A percentile compares a stretch with the other conserved stretches of the same genome.
phyloP scores from a whole-genome alignment of 2,888 invertebrate genomes.

The Orthosia gracilis region DNA sequence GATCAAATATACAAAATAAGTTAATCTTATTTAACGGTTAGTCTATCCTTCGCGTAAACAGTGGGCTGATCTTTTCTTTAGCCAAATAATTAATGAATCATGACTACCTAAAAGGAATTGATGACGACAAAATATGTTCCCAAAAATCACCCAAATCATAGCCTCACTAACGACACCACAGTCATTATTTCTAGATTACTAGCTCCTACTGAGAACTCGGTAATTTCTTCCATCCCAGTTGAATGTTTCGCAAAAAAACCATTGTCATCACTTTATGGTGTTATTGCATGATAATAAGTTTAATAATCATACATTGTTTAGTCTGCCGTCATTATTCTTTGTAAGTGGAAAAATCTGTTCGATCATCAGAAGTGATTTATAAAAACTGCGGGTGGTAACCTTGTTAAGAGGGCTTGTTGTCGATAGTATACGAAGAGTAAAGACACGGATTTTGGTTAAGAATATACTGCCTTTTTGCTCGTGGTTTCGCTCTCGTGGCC shows the following conservation, averaged over 20 bases:
- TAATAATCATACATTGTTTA: constrained; percentile 21
- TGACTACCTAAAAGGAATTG: no score
- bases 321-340: constrained; percentile 5
- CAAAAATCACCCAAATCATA: constrained; percentile 24
- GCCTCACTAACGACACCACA: constrained; percentile 16
- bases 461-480: not conserved
- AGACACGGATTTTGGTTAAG: not conserved
- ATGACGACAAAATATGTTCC: no score
- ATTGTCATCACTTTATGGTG: constrained; percentile 32
- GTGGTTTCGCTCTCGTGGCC: no score
- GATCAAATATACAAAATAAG: no score
- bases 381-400: not conserved
- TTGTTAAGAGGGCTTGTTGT: not conserved
- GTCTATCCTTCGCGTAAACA: no score
- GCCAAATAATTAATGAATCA: no score
- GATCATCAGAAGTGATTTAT: constrained; percentile 10
- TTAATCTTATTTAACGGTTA: no score
- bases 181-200: constrained; percentile 75
- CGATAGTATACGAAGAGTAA: not conserved
- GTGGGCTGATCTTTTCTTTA: no score
- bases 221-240: constrained; percentile 49
- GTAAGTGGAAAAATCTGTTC: constrained; percentile 23
- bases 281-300: constrained; percentile 35
- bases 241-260: constrained; percentile 61
- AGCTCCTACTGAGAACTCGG: constrained; percentile 56